phyloP scores from a whole-genome alignment of 2,888 invertebrate genomes.

The Noctua fimbriata region DNA sequence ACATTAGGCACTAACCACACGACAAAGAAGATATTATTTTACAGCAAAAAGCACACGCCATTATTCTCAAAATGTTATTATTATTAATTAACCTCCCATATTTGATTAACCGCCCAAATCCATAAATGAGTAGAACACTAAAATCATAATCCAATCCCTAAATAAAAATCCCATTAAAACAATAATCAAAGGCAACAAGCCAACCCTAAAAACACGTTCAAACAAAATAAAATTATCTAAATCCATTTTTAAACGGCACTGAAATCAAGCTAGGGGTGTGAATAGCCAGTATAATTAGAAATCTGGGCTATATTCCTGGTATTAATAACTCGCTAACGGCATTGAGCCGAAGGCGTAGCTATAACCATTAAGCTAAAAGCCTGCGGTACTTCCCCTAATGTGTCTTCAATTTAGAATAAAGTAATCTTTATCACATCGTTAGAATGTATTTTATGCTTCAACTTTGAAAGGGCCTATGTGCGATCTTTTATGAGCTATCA shows the following conservation, averaged over 20 bases:
- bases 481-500: slow-evolving; percentile 42
- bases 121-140: neutral
- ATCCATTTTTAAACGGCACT: slow-evolving; percentile 49
- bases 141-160: neutral
- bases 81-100: neutral
- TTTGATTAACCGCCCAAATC: neutral
- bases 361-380: slow-evolving; percentile 78
- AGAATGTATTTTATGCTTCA: slow-evolving; percentile 52
- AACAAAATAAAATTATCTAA: slow-evolving; percentile 48
- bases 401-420: slow-evolving; percentile 74
- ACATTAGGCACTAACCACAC: too few species aligned
- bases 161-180: neutral
- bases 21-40: too few species aligned
- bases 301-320: slow-evolving; percentile 59
- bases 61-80: neutral
- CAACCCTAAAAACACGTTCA: slow-evolving; percentile 36
- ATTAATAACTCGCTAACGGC: slow-evolving; percentile 65
- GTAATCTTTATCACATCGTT: slow-evolving; percentile 71
- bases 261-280: slow-evolving; percentile 54
- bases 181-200: slow-evolving; percentile 6
- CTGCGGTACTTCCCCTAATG: slow-evolving; percentile 73
- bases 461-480: slow-evolving; percentile 36
- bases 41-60: neutral
- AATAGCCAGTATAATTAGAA: slow-evolving; percentile 57
- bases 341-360: slow-evolving; percentile 58